Evolutionary conservation across 2,797 vertebrate species (phyloP).

Genomic region (Rousettus madagascariensis): DNA sequence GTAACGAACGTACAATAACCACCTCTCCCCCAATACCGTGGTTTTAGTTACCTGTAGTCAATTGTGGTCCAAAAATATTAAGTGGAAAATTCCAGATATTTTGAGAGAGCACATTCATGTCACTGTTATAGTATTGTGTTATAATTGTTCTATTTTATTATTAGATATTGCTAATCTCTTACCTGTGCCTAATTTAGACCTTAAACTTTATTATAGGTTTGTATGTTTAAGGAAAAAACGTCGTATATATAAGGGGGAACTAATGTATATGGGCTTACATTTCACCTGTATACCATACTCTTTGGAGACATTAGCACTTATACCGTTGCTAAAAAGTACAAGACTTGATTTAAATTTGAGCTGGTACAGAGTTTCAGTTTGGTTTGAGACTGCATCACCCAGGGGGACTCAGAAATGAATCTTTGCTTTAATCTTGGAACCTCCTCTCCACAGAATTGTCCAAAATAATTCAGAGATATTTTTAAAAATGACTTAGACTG

Average conservation of each 20-base stretch:
- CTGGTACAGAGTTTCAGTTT: neutral
- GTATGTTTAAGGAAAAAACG: no score
- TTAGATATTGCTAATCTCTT: no score
- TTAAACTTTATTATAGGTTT: no score
- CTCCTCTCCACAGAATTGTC: neutral
- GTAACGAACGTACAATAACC: no score
- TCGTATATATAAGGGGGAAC: neutral
- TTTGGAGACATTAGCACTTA: neutral
- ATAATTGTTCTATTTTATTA: no score
- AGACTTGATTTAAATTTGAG: neutral
- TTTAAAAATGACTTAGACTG: conserved; percentile 36
- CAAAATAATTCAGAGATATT: neutral
- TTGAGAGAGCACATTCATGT: no score
- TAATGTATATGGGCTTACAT: neutral
- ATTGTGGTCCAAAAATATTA: no score
- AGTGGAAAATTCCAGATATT: no score
- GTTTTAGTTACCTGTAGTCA: no score
- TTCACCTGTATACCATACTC: neutral
- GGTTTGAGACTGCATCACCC: neutral
- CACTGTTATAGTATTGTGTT: no score
- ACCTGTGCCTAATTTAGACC: no score
- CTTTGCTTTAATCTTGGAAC: neutral
- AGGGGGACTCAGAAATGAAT: neutral
- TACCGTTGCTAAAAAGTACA: neutral
- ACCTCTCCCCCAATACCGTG: no score